Conservation (phyloP, 2,113 vertebrate genomes). For the Hippocampus comes region DNA sequence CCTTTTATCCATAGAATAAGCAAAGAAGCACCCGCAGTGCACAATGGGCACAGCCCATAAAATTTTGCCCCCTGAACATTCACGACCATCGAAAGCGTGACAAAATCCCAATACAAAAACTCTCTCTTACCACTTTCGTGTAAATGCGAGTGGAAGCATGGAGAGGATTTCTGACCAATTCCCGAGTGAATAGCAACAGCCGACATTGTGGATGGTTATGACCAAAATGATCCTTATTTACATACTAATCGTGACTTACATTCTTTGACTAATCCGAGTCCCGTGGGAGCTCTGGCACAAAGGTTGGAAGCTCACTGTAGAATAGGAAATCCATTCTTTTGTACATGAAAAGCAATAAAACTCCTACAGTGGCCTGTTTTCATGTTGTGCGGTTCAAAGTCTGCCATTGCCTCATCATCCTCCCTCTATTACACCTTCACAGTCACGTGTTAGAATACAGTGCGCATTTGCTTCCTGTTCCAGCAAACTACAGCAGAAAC, state of each 20-base stretch:
- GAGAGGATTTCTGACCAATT: conserved; percentile 29
- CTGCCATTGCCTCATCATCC: conserved; percentile 33
- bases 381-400: conserved; percentile 36
- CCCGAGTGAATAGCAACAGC: conserved; percentile 21
- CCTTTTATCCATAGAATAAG: conserved; percentile 38
- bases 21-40: conserved; percentile 21
- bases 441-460: conserved; percentile 37
- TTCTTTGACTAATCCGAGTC: conserved; percentile 66
- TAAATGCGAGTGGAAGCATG: conserved; percentile 27
- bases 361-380: conserved; percentile 18
- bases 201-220: conserved; percentile 51
- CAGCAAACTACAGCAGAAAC: conserved; percentile 19
- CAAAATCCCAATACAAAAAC: conserved; percentile 54
- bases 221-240: conserved; percentile 62
- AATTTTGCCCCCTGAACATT: conserved; percentile 56
- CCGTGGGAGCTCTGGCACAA: conserved; percentile 52
- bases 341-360: conserved; percentile 28
- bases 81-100: conserved; percentile 58
- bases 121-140: conserved; percentile 36
- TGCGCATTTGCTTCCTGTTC: conserved; percentile 9
- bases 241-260: conserved; percentile 64
- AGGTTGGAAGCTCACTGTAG: conserved; percentile 62
- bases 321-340: conserved; percentile 52
- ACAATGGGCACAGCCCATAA: conserved; percentile 44
- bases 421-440: conserved; percentile 12